A percentile compares a stretch with the other conserved stretches of the same genome.
Conservation (phyloP, 92 coral and sea anemone species). For the Epizoanthus stellaris region DNA sequence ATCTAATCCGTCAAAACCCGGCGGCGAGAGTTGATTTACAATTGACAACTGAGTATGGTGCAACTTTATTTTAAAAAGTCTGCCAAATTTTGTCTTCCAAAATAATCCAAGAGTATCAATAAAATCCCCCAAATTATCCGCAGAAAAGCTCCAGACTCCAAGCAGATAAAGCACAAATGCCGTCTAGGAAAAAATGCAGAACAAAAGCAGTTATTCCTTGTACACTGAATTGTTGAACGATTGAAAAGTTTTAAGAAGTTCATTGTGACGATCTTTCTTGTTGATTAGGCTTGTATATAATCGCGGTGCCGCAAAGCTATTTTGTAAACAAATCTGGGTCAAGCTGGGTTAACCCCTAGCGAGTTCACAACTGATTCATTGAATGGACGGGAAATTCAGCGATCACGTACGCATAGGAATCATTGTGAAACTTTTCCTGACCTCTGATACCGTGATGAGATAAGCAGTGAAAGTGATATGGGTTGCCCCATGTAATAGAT, state of each 20-base stretch:
- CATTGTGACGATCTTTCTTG: background rate
- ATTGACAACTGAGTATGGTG: no score
- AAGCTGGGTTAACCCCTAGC: constrained; percentile 25
- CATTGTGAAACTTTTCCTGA: constrained; percentile 19
- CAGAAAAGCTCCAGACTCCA: no score
- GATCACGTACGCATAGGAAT: constrained; percentile 36
- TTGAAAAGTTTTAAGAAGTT: background rate
- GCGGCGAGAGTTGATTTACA: no score
- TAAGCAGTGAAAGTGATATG: background rate
- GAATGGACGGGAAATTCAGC: background rate
- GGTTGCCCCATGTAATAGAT: background rate
- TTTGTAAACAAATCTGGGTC: constrained; percentile 15
- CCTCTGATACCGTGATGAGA: background rate
- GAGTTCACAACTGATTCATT: background rate
- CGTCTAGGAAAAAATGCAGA: no score
- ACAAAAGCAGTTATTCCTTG: no score
- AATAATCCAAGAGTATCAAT: no score
- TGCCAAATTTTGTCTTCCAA: no score
- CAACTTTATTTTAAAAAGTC: no score
- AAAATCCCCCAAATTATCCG: no score
- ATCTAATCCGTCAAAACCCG: no score
- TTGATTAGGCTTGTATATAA: background rate
- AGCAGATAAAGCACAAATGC: no score
- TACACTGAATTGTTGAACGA: background rate
- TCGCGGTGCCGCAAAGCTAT: constrained; percentile 31